A percentile compares a stretch with the other conserved stretches of the same genome.
Evolutionary conservation across 2,888 invertebrate genomes (phyloP).

Genomic region (Dilophus febrilis): DNA sequence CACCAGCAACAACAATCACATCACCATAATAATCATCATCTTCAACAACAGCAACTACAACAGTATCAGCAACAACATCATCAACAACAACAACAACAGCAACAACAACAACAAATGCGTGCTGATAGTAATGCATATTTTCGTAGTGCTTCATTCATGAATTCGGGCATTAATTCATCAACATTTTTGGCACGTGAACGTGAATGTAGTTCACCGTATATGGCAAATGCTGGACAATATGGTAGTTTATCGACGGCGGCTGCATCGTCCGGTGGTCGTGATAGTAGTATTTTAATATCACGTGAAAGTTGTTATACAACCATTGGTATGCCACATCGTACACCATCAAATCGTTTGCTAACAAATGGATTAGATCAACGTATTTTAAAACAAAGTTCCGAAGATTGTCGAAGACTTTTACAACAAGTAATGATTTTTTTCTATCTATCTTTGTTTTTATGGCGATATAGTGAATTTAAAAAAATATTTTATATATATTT

Average conservation of each 20-base stretch:
- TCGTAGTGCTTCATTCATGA: conserved; percentile 11
- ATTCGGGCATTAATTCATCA: conserved; percentile 3
- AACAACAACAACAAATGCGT: not conserved
- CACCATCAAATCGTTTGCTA: conserved; percentile 29
- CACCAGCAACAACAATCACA: not conserved
- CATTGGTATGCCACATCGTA: conserved; percentile 27
- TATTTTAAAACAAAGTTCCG: conserved; percentile 45
- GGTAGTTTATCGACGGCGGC: conserved; percentile 15
- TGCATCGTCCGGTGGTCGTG: conserved; percentile 25
- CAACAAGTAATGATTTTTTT: conserved; percentile 33
- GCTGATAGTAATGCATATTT: conserved; percentile 10
- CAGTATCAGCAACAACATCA: not conserved
- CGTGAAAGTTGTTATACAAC: conserved; percentile 33
- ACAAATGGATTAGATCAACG: conserved; percentile 40
- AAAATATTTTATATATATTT: not conserved
- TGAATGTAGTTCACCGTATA: conserved; percentile 14
- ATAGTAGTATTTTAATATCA: conserved; percentile 32
- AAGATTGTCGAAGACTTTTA: conserved; percentile 47
- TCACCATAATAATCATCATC: not conserved
- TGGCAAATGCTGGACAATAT: conserved; percentile 4
- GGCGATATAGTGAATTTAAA: not conserved
- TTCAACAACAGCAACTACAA: too few relatives aligned
- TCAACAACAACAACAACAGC: not conserved
- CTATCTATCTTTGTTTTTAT: not conserved
- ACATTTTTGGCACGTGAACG: conserved; percentile 9